Evolutionary conservation across 1,140 invertebrate genomes (phyloP).

Genomic region (Pollicipes pollicipes): DNA sequence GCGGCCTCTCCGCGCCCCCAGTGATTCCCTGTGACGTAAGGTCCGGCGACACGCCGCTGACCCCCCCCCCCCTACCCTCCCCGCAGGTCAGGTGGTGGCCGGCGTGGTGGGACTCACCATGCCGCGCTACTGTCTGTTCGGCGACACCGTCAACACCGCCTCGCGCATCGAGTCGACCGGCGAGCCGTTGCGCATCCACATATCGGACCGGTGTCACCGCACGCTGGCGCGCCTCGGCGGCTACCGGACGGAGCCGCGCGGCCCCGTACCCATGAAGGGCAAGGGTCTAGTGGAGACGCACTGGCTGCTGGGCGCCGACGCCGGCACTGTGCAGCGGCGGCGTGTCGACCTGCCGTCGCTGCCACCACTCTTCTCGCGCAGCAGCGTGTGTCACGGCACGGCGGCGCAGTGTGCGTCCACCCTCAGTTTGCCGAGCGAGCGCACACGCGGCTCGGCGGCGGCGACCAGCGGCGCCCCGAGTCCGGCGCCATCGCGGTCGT

Average conservation of each 20-base stretch:
- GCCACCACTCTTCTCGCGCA: background rate
- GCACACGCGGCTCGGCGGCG: background rate
- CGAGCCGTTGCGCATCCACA: constrained; percentile 50
- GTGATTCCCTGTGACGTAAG: too few species aligned
- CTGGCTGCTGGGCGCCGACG: constrained; percentile 42
- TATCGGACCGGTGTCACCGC: constrained; percentile 45
- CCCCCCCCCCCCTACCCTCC: too few species aligned
- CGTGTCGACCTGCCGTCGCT: background rate
- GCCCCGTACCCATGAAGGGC: constrained; percentile 65
- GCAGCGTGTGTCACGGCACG: background rate
- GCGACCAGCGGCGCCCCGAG: background rate
- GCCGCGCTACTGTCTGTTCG: constrained; percentile 65
- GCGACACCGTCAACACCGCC: constrained; percentile 84
- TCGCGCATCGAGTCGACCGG: constrained; percentile 63
- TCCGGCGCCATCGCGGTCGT: too few species aligned
- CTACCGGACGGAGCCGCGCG: constrained; percentile 62
- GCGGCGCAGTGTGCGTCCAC: too few species aligned
- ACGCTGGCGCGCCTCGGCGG: constrained; percentile 58
- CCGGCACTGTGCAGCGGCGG: too few species aligned
- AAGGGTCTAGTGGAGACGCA: constrained; percentile 65
- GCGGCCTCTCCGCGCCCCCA: too few species aligned
- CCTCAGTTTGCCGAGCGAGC: background rate
- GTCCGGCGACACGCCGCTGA: too few species aligned
- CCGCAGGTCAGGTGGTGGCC: background rate
- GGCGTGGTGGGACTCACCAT: constrained; percentile 30